Base-by-base conservation (phyloP, 2,888 invertebrate species). In the Sipha maydis region DNA sequence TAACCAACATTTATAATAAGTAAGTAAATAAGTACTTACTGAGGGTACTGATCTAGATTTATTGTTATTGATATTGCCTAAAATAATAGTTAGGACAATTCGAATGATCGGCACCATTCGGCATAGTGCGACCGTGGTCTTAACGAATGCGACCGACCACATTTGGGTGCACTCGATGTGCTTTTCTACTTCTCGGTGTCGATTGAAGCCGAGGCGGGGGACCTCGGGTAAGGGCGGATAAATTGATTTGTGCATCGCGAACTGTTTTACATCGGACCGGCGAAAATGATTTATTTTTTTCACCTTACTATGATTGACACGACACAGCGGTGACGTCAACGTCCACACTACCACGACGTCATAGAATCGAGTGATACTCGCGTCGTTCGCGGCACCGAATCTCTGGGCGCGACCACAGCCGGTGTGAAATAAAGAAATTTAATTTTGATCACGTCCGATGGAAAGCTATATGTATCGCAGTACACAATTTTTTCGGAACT, bases 371-470 rank as follows among this genome's bases (percentile, higher is more conserved):
- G 4, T 9, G 21, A 61, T 25, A 25, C 7, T 61, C 61, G 25
- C 25, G 3, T 1, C 4, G 21, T 11, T 9, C 69, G 11, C 19
- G 11, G 19, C 21, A 0, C 9, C 25, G 48, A 41, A 41, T 8
- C 31, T n/a, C n/a, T n/a, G n/a, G n/a, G n/a, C n/a, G n/a, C n/a
- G n/a, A n/a, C n/a, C n/a, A n/a, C n/a, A n/a, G 25, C 83, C 54
- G 75, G 17, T 19, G 1, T 28, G 21, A 14, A 17, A 56, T 61
- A 67, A 67, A 28, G 41, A 85, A 85, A 85, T 76, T 41, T 77
- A 67, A 85, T 77, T 85, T 85, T 77, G 38, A 85, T 67, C 84
- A 85, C 84, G 84, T 85, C 67, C 84, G 56, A 75, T 76, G 25
- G 61, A 85, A 76, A 76, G 75, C 41, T 41, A 5, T 41, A 5